These are phyloP conservation scores for Elaphurus davidianus DNA, from an alignment of 2,113 vertebrate genomes.

Conservation along the genomic window DNA sequence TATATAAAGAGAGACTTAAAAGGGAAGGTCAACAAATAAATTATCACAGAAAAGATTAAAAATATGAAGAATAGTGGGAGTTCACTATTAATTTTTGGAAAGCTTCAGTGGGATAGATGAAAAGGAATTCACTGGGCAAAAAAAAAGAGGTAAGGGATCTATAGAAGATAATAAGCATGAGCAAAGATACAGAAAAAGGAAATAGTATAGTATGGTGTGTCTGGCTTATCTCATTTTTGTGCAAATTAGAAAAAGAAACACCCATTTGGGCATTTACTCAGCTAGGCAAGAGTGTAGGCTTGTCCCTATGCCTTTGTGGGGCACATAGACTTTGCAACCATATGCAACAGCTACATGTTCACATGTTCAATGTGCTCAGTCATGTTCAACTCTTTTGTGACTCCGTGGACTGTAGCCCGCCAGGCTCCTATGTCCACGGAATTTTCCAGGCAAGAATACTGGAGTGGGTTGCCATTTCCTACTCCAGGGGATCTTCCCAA, in stretches of 20 bases:
- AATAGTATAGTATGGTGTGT: fast-evolving
- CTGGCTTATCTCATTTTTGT: neutral
- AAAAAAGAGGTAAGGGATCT: neutral
- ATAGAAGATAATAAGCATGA: neutral
- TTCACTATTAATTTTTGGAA: neutral
- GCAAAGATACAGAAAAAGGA: neutral
- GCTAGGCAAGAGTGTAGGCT: neutral
- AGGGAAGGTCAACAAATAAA: neutral
- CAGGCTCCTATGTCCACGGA: neutral
- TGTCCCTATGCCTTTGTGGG: neutral
- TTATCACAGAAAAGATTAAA: neutral
- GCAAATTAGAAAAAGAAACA: neutral
- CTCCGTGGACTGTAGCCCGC: neutral
- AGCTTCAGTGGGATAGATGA: neutral
- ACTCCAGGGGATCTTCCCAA: neutral
- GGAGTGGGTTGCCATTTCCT: neutral
- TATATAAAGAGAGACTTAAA: neutral
- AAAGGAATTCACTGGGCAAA: neutral
- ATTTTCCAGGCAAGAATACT: neutral
- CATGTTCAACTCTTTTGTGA: neutral
- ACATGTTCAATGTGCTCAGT: neutral
- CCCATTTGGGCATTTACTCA: neutral
- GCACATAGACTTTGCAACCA: neutral
- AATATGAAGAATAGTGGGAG: neutral
- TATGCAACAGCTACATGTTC: neutral